Evolutionary conservation across 1,140 invertebrate genomes (phyloP), one percentile per base, ranked within the genome.

Genomic region (Megathymus violae): DNA sequence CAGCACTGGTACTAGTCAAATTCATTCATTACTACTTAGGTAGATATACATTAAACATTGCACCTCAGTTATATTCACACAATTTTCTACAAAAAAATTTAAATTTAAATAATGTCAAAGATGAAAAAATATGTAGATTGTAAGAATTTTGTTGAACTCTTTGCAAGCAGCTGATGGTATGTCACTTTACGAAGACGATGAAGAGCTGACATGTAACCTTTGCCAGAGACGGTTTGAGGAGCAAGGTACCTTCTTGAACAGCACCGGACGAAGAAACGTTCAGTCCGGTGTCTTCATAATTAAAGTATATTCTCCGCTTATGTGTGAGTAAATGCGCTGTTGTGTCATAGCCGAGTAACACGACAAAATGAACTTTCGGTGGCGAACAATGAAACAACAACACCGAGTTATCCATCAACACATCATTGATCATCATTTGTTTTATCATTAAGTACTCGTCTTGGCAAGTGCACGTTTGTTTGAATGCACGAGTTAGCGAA

Each of bases 141-240:
- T 88, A 89, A 88, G 82, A 88, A 69, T 88, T 31, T 76, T 87
- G 72, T 88, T 89, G 76, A 81, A 85, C 80, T 91, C 84, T 87
- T 94, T 94, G 90, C 93, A 94, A 94, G 93, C 92, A 93, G 93
- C 88, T 93, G 93, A 92, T 91, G 88, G 91, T 93, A 90, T 92
- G 90, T 86, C 90, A 91, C 93, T 92, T 92, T 93, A 91, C 91
- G 93, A 93, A 91, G 93, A 92, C 84, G 93, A 94, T 88, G 93
- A 94, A 92, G 91, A 94, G 92, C 87, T 94, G 93, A 92, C 87
- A 89, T 93, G 92, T 92, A 92, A 92, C 83, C 93, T 95, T 92
- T 95, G 94, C 92, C 94, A 95, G 92, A 94, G 94, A 92, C 94
- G 94, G 81, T 95, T 95, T 94, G 94, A 95, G 88, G 93, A 94